Conservation (phyloP, 2,113 vertebrate species). For the Phocoena sinus region DNA sequence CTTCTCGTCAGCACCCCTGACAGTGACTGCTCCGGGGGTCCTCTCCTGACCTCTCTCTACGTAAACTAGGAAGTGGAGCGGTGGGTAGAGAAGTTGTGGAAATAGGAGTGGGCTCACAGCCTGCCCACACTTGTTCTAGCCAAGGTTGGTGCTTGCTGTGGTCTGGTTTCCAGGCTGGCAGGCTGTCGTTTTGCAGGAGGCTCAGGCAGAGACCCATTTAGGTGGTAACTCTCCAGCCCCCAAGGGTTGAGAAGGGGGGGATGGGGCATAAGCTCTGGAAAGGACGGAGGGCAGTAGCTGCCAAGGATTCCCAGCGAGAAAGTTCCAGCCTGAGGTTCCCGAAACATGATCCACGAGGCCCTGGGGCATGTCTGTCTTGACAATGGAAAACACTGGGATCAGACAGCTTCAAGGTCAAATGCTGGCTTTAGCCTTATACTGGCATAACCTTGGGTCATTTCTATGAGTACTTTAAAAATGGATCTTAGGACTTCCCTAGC, state of each 20-base stretch:
- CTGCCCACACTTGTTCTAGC: slow-evolving; percentile 38
- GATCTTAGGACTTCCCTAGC: not conserved
- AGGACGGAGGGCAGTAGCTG: not conserved
- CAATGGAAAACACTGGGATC: not conserved
- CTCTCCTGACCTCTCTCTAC: slow-evolving; percentile 20
- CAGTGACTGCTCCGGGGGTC: not conserved
- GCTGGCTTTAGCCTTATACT: not conserved
- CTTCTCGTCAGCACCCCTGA: not conserved
- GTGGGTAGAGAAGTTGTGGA: slow-evolving; percentile 8
- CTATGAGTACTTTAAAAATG: not conserved
- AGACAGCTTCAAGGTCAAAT: not conserved
- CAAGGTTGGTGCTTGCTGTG: not conserved
- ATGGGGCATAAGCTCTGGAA: not conserved
- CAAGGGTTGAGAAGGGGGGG: not conserved
- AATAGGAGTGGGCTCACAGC: not conserved
- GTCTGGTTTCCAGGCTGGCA: not conserved
- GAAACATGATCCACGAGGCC: not conserved
- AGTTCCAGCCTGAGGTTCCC: not conserved
- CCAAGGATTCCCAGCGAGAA: not conserved
- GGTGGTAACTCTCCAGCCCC: not conserved
- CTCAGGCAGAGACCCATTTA: not conserved
- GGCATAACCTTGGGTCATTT: not conserved
- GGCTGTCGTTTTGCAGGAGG: not conserved
- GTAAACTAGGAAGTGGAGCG: slow-evolving; percentile 39
- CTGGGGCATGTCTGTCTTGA: not conserved